Evolutionary conservation across 2,797 vertebrate species (phyloP).

Genomic region (Fistularia commersonii): DNA sequence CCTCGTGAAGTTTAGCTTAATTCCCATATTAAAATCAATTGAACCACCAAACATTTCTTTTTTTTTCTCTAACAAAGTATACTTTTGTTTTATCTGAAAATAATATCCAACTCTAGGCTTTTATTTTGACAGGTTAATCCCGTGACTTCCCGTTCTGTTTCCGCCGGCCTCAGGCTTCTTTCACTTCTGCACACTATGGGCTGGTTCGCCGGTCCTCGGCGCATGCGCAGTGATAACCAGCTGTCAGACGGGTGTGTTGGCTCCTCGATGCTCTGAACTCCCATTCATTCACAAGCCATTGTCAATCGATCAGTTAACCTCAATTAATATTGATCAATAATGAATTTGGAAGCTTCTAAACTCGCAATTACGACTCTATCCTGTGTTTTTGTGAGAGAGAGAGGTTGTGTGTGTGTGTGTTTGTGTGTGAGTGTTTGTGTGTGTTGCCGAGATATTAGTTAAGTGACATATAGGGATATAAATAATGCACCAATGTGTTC

Average conservation of each 20-base stretch:
- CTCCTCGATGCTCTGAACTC: constrained; percentile 3
- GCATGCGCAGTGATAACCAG: constrained; percentile 57
- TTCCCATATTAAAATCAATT: background rate
- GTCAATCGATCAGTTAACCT: constrained; percentile 8
- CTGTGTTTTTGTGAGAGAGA: constrained; percentile 3
- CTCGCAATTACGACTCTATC: background rate
- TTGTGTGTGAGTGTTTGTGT: background rate
- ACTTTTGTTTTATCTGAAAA: background rate
- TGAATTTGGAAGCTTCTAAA: background rate
- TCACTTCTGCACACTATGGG: background rate
- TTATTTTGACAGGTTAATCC: constrained; percentile 29
- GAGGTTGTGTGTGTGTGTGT: constrained; percentile 6
- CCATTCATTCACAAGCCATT: constrained; percentile 13
- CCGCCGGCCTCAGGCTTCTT: background rate
- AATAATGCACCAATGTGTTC: constrained; percentile 22
- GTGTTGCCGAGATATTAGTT: constrained; percentile 1
- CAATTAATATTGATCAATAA: background rate
- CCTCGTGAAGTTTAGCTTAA: too few species aligned
- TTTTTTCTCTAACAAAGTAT: background rate
- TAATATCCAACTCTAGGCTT: background rate
- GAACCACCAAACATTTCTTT: background rate
- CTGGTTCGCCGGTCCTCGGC: constrained; percentile 9
- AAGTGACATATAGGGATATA: constrained; percentile 12
- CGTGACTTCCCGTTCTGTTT: background rate
- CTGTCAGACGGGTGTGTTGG: constrained; percentile 49